These are phyloP conservation scores for Zele albiditarsus DNA, from an alignment of 2,888 invertebrate genomes.

Conservation along the genomic window DNA sequence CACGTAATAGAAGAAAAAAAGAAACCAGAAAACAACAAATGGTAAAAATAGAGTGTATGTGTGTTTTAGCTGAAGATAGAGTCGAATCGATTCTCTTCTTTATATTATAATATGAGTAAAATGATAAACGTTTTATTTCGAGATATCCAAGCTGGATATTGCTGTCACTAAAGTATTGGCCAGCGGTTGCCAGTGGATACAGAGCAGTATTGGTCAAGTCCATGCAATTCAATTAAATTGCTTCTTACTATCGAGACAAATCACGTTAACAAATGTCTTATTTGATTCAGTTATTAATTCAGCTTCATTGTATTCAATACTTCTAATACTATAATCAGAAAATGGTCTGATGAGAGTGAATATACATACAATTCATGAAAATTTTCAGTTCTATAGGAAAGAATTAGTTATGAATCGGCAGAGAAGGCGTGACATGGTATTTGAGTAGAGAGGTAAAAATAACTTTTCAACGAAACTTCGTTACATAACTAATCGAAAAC, in stretches of 20 bases:
- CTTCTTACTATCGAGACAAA: too few species aligned
- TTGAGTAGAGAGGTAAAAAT: neutral
- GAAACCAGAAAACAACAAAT: neutral
- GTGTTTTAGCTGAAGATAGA: neutral
- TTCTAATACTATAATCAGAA: too few species aligned
- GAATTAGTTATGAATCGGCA: too few species aligned
- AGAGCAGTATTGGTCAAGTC: neutral
- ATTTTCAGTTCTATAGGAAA: too few species aligned
- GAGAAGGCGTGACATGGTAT: neutral
- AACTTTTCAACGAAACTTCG: constrained; percentile 41
- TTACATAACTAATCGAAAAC: constrained; percentile 49
- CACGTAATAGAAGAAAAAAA: too few species aligned
- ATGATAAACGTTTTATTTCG: neutral
- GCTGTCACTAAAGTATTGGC: neutral
- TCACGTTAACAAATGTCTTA: too few species aligned
- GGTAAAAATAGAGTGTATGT: neutral
- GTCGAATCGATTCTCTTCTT: neutral
- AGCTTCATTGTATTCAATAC: too few species aligned
- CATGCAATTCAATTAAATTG: neutral
- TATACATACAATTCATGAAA: too few species aligned
- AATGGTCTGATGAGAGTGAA: too few species aligned
- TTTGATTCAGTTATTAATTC: too few species aligned
- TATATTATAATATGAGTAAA: neutral
- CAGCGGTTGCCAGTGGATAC: constrained; percentile 1
- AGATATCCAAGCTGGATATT: neutral